Evolutionary conservation across 2,888 invertebrate genomes (phyloP).

Genomic region (Scaptomyza tumidula): DNA sequence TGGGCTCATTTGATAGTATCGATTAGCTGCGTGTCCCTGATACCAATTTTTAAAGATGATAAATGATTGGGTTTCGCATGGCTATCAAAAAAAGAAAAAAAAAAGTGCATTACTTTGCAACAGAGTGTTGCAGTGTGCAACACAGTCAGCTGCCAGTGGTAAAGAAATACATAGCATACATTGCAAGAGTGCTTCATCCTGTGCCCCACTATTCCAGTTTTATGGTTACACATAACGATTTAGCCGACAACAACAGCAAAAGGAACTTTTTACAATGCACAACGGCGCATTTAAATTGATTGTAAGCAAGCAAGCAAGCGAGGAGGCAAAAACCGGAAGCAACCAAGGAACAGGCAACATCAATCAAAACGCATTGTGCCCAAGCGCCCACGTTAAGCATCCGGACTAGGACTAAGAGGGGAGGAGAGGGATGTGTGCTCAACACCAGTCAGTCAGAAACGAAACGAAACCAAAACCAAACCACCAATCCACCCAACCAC

Average conservation of each 20-base stretch:
- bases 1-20: conserved; percentile 61
- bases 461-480: conserved; percentile 3
- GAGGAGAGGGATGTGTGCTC: not conserved
- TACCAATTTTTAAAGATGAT: conserved; percentile 59
- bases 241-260: conserved; percentile 56
- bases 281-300: conserved; percentile 76
- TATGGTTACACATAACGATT: conserved; percentile 71
- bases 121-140: conserved; percentile 36
- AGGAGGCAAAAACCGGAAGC: conserved; percentile 59
- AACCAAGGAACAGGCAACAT: conserved; percentile 62
- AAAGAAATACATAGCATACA: conserved; percentile 15
- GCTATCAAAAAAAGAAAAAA: conserved; percentile 27
- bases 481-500: conserved; percentile 1
- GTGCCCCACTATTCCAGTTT: conserved; percentile 70
- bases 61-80: conserved; percentile 37
- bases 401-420: conserved; percentile 16
- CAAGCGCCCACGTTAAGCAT: conserved; percentile 46
- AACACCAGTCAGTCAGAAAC: conserved; percentile 17
- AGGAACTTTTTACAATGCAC: conserved; percentile 72
- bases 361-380: conserved; percentile 70
- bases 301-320: conserved; percentile 70
- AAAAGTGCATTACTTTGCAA: conserved; percentile 63
- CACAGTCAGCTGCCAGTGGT: conserved; percentile 17
- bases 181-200: conserved; percentile 23
- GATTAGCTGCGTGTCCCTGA: conserved; percentile 59